Conservation (phyloP, 1,140 invertebrate species). For the Drosophila tani region DNA sequence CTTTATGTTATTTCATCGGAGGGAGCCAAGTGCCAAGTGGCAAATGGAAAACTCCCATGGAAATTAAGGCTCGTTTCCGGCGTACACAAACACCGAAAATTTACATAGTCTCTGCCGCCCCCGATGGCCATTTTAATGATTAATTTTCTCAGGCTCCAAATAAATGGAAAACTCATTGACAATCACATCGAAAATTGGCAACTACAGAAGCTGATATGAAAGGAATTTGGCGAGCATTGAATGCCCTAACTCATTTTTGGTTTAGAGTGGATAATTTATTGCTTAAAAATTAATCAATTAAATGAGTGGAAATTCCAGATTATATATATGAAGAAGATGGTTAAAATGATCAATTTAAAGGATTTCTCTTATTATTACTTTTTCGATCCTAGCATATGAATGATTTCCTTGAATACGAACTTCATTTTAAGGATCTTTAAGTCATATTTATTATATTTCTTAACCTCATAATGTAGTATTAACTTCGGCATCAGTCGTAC, state of each 20-base stretch:
- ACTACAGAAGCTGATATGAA: slow-evolving; percentile 11
- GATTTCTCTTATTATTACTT: too few species aligned
- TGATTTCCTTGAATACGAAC: too few species aligned
- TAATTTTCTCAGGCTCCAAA: slow-evolving; percentile 77
- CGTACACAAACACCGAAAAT: slow-evolving; percentile 53
- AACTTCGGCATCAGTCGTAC: too few species aligned
- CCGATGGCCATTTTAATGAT: slow-evolving; percentile 72
- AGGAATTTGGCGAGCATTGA: background rate
- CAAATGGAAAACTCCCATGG: slow-evolving; percentile 65
- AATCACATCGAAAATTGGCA: slow-evolving; percentile 49
- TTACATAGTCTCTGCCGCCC: slow-evolving; percentile 53
- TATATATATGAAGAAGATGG: too few species aligned
- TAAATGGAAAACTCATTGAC: slow-evolving; percentile 57
- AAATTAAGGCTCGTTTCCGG: slow-evolving; percentile 71
- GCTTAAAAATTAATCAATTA: too few species aligned
- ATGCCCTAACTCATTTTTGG: slow-evolving; percentile 9
- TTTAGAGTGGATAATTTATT: too few species aligned
- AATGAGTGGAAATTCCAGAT: too few species aligned
- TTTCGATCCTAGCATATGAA: too few species aligned
- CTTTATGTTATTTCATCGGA: slow-evolving; percentile 24
- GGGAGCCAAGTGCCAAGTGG: slow-evolving; percentile 29
- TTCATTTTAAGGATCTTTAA: too few species aligned
- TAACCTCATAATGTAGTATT: too few species aligned
- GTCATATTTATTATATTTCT: too few species aligned
- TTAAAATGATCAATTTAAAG: too few species aligned